Evolutionary conservation across 2,888 invertebrate species (phyloP), one percentile per base, ranked within the genome.

Genomic region (Pachycephus smyrnensis): DNA sequence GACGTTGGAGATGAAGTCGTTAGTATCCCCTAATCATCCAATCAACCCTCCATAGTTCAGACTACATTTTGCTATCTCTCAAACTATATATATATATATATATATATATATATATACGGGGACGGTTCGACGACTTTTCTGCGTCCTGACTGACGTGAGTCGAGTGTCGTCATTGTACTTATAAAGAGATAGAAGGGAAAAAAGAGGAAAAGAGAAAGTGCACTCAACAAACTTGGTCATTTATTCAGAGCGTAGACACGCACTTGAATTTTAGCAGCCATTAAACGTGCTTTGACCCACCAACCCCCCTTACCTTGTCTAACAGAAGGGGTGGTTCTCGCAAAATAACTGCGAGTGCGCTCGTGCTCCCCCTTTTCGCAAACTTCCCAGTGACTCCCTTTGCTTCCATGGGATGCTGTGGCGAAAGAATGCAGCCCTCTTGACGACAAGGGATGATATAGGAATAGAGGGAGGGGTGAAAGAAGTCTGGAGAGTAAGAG

Each of bases 221-320:
- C 31, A 68, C 12, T 55, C 73, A 15, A n/a, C 15, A 68, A 9
- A 75, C 55, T 75, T 55, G 23, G 73, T 73, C 73, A 80, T 79
- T 79, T 79, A 79, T 32, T 68, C 69, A 73, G 35, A 77, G 68
- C 76, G 78, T 69, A 71, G 71, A 40, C 78, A 80, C 76, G 73
- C 76, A 83, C 83, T 84, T 82, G 79, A 83, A 82, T 83, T 85
- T 82, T 81, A 81, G 82, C 77, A 76, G 75, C 80, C 81, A 82
- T 84, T 83, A 82, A 82, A 68, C 76, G 83, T 78, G 74, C 82
- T 75, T 79, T 78, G 82, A 83, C 82, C 81, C 73, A 76, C 75
- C 12, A 71, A 71, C 12, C 31, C 31, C 12, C 23, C 55, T 55
- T 23, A 15, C 23, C 23, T 15, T 75, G 37, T 55, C 23, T 36